A percentile compares a stretch with the other conserved stretches of the same genome.
These are phyloP conservation scores for Vollenhovia emeryi DNA, from an alignment of 1,140 invertebrate species.

Conservation along the genomic window DNA sequence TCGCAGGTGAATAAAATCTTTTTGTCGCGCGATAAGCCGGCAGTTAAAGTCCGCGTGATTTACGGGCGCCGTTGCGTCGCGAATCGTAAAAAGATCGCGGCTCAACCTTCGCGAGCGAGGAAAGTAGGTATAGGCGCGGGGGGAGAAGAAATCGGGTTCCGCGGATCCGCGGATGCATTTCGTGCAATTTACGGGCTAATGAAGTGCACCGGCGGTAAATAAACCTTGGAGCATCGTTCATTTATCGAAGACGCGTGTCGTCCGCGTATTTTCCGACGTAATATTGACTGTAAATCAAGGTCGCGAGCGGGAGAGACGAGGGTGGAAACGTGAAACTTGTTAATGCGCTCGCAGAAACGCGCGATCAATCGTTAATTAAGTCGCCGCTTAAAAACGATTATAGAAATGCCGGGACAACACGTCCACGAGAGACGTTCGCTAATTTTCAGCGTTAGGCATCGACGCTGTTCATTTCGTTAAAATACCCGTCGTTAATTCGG, in stretches of 20 bases:
- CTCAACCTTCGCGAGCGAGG: not conserved
- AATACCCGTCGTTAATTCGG: not conserved
- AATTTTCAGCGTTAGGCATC: not conserved
- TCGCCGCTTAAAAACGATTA: not conserved
- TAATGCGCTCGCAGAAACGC: not conserved
- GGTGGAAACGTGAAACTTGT: not conserved
- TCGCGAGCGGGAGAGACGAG: not conserved
- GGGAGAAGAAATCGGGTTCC: not conserved
- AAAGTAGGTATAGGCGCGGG: not conserved
- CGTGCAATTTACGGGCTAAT: constrained; percentile 13
- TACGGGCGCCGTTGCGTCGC: not conserved
- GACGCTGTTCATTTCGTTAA: not conserved
- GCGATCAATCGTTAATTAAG: not conserved
- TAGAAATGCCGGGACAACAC: not conserved
- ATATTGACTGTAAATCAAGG: constrained; percentile 20
- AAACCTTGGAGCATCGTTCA: not conserved
- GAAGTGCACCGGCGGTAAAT: not conserved
- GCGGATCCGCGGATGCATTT: not conserved
- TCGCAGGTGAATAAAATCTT: constrained; percentile 31
- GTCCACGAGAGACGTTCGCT: not conserved
- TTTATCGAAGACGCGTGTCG: not conserved
- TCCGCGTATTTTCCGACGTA: not conserved
- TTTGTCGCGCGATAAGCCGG: constrained; percentile 19
- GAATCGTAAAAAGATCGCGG: not conserved
- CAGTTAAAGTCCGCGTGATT: constrained; percentile 3